Percentiles rank a stretch among this genome's conserved stretches.
These are phyloP conservation scores for Cephonodes hylas DNA, from an alignment of 2,888 invertebrate species.

Conservation along the genomic window DNA sequence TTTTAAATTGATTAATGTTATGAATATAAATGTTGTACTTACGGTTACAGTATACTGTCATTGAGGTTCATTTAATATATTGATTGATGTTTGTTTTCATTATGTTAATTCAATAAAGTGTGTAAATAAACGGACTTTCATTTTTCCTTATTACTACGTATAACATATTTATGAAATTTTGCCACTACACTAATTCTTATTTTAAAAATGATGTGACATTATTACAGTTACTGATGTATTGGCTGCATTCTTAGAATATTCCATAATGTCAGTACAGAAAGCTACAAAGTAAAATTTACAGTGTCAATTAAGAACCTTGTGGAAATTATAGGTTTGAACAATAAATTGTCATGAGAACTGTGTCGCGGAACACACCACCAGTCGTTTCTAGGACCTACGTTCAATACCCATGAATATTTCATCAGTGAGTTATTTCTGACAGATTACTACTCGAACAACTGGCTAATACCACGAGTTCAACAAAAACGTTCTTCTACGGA, in stretches of 20 bases:
- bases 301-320: not conserved
- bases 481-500: too few relatives aligned
- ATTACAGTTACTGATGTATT: too few relatives aligned
- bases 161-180: too few relatives aligned
- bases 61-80: constrained; percentile 71
- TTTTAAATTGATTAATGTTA: constrained; percentile 76
- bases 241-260: too few relatives aligned
- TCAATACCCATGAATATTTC: constrained; percentile 1
- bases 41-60: constrained; percentile 75
- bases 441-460: not conserved
- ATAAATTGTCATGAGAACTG: constrained; percentile 3
- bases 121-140: constrained; percentile 67
- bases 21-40: constrained; percentile 76
- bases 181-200: too few relatives aligned
- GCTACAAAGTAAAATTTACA: not conserved
- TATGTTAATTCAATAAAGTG: constrained; percentile 81
- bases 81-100: constrained; percentile 76
- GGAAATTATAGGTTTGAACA: not conserved
- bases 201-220: too few relatives aligned
- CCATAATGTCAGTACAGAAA: not conserved
- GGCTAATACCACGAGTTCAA: too few relatives aligned
- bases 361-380: not conserved
- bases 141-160: constrained; percentile 16
- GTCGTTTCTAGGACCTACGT: not conserved
- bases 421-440: not conserved